A percentile compares a stretch with the other conserved stretches of the same genome.
Evolutionary conservation across 2,797 vertebrate species (phyloP).

Genomic region (Cuniculus paca): DNA sequence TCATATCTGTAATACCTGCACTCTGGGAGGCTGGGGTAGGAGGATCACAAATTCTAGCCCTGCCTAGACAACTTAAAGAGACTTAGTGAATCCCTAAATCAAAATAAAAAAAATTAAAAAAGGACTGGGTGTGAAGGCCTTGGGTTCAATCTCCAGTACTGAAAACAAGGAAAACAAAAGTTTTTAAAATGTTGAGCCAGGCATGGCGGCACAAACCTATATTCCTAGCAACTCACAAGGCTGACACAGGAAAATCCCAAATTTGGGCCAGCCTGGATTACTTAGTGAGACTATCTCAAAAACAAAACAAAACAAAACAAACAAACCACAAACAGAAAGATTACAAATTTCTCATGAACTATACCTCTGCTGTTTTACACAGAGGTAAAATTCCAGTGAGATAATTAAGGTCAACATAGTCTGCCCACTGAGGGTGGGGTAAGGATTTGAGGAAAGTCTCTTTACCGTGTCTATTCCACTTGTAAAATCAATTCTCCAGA

Average conservation of each 20-base stretch:
- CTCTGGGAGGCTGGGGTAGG: neutral
- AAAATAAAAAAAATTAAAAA: neutral
- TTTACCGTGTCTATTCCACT: neutral
- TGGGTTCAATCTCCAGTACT: neutral
- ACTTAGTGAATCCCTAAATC: neutral
- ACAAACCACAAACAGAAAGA: neutral
- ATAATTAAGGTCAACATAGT: conserved; percentile 39
- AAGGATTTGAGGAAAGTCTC: conserved; percentile 36
- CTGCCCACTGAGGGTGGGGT: neutral
- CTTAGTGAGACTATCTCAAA: neutral
- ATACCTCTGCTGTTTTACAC: conserved; percentile 43
- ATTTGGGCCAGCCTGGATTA: neutral
- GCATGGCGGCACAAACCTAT: neutral
- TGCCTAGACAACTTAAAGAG: neutral
- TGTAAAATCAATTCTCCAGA: conserved; percentile 1
- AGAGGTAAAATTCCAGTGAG: conserved; percentile 30
- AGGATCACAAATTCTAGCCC: neutral
- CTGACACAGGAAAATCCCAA: neutral
- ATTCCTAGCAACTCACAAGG: neutral
- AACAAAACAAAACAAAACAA: neutral
- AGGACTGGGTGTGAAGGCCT: neutral
- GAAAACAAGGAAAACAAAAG: neutral
- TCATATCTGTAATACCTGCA: neutral
- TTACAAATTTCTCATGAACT: neutral
- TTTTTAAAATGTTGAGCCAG: neutral